Percentiles rank a stretch among this genome's conserved stretches.
Conservation (phyloP, 2,113 vertebrate species). For the Phrynocephalus versicolor region DNA sequence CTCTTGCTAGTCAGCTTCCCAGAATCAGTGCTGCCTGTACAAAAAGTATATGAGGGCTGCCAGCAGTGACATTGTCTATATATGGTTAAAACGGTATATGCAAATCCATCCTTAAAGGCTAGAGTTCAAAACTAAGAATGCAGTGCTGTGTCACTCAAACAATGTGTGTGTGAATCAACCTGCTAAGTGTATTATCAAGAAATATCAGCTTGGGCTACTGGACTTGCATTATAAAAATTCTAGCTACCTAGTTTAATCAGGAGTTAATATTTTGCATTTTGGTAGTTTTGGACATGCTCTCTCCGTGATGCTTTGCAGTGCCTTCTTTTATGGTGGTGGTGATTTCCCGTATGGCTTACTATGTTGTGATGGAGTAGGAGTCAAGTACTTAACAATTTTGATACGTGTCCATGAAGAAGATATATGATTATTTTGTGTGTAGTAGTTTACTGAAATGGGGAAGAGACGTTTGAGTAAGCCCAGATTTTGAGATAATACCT, state of each 20-base stretch:
- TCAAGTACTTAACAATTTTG: slow-evolving; percentile 1
- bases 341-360: background rate
- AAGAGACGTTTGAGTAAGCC: slow-evolving; percentile 38
- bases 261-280: accelerated
- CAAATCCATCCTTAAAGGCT: no score
- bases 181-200: no score
- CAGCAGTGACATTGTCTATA: no score
- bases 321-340: slow-evolving; percentile 1
- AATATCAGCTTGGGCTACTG: background rate
- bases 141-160: no score
- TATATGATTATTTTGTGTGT: background rate
- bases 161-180: no score
- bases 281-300: accelerated
- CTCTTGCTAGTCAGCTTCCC: no score
- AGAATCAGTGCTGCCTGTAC: no score
- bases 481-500: slow-evolving; percentile 30
- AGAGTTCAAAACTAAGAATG: no score
- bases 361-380: accelerated
- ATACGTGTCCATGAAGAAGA: slow-evolving; percentile 26
- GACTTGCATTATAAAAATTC: background rate
- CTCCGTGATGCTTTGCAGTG: background rate
- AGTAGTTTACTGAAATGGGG: slow-evolving; percentile 36
- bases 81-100: no score
- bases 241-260: background rate
- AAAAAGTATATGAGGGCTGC: no score